Conservation (phyloP, 2,888 invertebrate genomes). For the Scaptomyza flava region DNA sequence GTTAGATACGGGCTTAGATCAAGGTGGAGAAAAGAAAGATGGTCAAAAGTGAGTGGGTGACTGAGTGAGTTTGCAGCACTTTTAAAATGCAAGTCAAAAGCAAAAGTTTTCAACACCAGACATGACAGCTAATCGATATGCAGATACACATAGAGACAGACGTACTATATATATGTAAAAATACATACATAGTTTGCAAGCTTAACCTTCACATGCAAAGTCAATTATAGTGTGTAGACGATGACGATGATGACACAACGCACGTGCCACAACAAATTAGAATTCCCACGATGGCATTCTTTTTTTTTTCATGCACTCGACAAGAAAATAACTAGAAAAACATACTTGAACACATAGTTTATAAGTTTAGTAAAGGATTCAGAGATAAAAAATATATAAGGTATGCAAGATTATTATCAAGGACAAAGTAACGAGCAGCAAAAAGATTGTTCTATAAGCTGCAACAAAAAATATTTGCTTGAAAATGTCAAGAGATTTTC, state of each 20-base stretch:
- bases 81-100: constrained; percentile 29
- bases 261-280: constrained; percentile 61
- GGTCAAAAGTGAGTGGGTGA: constrained; percentile 31
- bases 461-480: constrained; percentile 10
- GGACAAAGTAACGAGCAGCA: constrained; percentile 17
- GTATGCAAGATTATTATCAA: constrained; percentile 36
- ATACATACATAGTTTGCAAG: not conserved
- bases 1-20: constrained; percentile 58
- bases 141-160: not conserved
- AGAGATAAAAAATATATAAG: not conserved
- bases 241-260: not conserved
- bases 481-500: constrained; percentile 40
- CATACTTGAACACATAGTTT: constrained; percentile 34
- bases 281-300: constrained; percentile 65
- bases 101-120: constrained; percentile 15
- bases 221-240: constrained; percentile 52
- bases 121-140: constrained; percentile 53
- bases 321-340: not conserved
- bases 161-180: constrained; percentile 1
- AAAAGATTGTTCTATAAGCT: constrained; percentile 4
- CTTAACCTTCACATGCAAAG: constrained; percentile 45
- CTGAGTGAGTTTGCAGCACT: constrained; percentile 18
- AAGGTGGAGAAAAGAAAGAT: constrained; percentile 25
- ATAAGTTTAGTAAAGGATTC: constrained; percentile 18
- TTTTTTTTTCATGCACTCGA: constrained; percentile 23